Evolutionary conservation across 2,888 invertebrate species (phyloP), one percentile per base, ranked within the genome.

Genomic region (Tetheella fluctuosa): DNA sequence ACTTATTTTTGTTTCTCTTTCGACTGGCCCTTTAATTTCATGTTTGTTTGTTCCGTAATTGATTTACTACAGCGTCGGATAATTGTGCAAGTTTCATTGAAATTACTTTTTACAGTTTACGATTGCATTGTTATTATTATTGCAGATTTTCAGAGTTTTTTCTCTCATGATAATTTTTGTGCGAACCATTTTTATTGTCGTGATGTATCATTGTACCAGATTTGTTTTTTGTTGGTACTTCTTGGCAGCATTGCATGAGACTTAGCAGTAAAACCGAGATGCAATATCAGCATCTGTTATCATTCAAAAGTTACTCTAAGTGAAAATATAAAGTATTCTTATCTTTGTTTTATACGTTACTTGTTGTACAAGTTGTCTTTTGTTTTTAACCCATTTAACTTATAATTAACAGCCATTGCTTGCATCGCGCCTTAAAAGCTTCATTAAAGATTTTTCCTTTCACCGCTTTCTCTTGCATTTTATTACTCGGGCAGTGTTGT

Each of bases 391-490:
- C 17, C 48, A 48, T 48, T 15, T 20, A 48, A 48, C 48, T 48
- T 48, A 20, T 48, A 48, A 48, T 48, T 48, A 17, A 2, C 48
- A 48, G n/a, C n/a, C 28, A 28, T 48, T 17, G n/a, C 7, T 1
- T 53, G 12, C 15, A 37, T 53, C 37, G 57, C 48, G 20, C 52
- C 20, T 52, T 48, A 30, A 58, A 52, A 48, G 20, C 20, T 48
- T 2, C 20, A 34, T 58, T 34, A 30, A 13, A 17, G 30, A 23
- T 59, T 48, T 23, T 61, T 54, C 57, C 57, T 62, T 62, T 62
- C 62, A 62, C 59, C 57, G 37, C 57, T 62, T 62, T 62, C 62
- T 48, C 62, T 61, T 58, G 23, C 8, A 48, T 48, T 48, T 48
- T 48, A 48, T 48, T 48, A 17, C 48, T 8, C 6, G 0, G 42